Evolutionary conservation across 2,113 vertebrate genomes (phyloP).

Genomic region (Clarias magur): DNA sequence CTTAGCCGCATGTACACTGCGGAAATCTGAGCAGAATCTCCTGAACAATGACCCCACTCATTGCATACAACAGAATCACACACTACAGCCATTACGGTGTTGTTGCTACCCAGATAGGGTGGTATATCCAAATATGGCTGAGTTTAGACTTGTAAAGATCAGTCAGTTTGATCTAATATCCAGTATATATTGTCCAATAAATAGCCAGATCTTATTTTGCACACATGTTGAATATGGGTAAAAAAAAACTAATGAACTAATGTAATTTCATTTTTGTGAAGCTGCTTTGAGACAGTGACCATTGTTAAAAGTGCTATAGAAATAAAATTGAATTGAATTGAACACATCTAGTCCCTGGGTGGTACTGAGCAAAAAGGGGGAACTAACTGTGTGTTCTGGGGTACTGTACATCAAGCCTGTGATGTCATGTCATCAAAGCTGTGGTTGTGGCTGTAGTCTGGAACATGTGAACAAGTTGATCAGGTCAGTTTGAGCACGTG

Average conservation of each 20-base stretch:
- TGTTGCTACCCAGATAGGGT: neutral
- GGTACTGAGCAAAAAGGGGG: neutral
- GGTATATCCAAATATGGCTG: neutral
- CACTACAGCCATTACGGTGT: constrained; percentile 26
- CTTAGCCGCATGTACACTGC: constrained; percentile 1
- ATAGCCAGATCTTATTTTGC: neutral
- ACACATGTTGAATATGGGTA: too few species aligned
- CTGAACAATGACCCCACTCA: constrained; percentile 50
- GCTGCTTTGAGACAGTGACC: too few species aligned
- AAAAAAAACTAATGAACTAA: neutral
- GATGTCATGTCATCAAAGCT: neutral
- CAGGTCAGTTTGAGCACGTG: neutral
- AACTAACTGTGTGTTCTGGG: neutral
- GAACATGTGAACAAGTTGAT: neutral
- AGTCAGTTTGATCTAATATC: neutral
- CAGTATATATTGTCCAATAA: neutral
- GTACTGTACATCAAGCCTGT: neutral
- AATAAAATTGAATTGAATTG: too few species aligned
- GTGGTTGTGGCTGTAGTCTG: neutral
- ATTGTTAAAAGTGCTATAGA: too few species aligned
- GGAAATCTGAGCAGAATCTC: constrained; percentile 41
- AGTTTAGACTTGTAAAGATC: neutral
- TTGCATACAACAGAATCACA: constrained; percentile 19
- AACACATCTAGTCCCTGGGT: neutral
- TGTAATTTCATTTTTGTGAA: too few species aligned